Evolutionary conservation across 2,888 invertebrate species (phyloP).

Genomic region (Phengaris arion): DNA sequence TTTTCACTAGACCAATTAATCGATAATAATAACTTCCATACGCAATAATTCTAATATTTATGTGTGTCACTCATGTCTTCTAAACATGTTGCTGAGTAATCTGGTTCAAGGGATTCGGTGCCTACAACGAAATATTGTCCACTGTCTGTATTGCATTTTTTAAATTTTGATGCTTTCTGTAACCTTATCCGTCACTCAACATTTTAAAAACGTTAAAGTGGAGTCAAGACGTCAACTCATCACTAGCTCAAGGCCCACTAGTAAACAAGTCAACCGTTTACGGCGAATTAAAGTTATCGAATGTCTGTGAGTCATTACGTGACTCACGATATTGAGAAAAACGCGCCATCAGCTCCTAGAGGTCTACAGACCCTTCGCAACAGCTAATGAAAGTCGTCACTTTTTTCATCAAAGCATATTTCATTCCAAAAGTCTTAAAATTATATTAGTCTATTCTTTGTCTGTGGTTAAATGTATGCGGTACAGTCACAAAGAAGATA

Average conservation of each 20-base stretch:
- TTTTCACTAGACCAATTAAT: too few relatives aligned
- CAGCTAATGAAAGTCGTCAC: conserved; percentile 32
- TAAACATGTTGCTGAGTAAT: too few relatives aligned
- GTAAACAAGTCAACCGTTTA: conserved; percentile 36
- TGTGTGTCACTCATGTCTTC: too few relatives aligned
- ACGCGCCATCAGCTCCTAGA: conserved; percentile 34
- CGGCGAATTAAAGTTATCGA: conserved; percentile 33
- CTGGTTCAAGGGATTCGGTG: too few relatives aligned
- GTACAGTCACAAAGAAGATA: background rate
- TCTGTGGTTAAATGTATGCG: background rate
- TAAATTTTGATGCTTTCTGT: too few relatives aligned
- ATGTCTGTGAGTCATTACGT: conserved; percentile 45
- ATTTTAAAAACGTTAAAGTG: conserved; percentile 5
- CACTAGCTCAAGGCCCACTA: conserved; percentile 53
- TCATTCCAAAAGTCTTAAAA: background rate
- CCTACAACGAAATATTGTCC: too few relatives aligned
- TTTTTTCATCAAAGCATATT: conserved; percentile 21
- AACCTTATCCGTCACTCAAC: background rate
- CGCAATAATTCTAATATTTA: too few relatives aligned
- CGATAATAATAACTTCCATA: too few relatives aligned
- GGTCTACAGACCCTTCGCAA: background rate
- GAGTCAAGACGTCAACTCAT: conserved; percentile 37
- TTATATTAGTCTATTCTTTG: background rate
- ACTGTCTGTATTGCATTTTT: too few relatives aligned
- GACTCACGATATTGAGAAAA: conserved; percentile 52